These are phyloP conservation scores for Eurytoma californica DNA, from an alignment of 2,888 invertebrate genomes.

Conservation along the genomic window DNA sequence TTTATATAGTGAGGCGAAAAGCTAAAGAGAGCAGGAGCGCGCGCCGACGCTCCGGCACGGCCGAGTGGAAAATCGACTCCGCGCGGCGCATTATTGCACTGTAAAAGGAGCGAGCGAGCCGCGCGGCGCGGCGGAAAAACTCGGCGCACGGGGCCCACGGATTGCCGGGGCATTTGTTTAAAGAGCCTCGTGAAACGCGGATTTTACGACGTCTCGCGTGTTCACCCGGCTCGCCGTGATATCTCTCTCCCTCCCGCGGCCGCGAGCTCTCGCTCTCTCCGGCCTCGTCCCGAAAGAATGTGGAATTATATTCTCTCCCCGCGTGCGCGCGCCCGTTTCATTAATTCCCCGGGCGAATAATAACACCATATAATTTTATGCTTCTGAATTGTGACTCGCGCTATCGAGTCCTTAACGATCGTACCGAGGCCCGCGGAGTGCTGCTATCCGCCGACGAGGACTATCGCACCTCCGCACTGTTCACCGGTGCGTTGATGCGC, in stretches of 20 bases:
- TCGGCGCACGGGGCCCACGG: constrained; percentile 9
- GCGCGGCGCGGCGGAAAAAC: constrained; percentile 33
- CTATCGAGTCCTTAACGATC: constrained; percentile 37
- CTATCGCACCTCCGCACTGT: neutral
- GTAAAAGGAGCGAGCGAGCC: constrained; percentile 51
- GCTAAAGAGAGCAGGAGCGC: neutral
- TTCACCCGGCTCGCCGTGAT: constrained; percentile 29
- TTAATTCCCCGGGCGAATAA: constrained; percentile 55
- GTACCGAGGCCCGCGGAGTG: neutral
- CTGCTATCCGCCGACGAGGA: neutral
- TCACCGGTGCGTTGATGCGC: neutral
- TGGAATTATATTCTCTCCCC: constrained; percentile 46
- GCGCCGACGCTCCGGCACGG: neutral
- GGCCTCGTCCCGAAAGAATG: constrained; percentile 43
- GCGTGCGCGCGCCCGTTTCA: constrained; percentile 34
- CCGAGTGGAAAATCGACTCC: constrained; percentile 29
- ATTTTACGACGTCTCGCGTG: constrained; percentile 53
- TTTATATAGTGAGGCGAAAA: constrained; percentile 10
- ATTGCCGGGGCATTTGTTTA: constrained; percentile 55
- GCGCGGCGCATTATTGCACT: constrained; percentile 44
- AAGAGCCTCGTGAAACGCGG: constrained; percentile 56
- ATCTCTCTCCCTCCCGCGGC: constrained; percentile 29
- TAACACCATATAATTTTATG: constrained; percentile 56
- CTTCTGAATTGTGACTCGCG: constrained; percentile 48
- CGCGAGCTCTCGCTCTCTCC: neutral